Base-by-base conservation (phyloP, 2,113 vertebrate species). In the Tragulus kanchil region DNA sequence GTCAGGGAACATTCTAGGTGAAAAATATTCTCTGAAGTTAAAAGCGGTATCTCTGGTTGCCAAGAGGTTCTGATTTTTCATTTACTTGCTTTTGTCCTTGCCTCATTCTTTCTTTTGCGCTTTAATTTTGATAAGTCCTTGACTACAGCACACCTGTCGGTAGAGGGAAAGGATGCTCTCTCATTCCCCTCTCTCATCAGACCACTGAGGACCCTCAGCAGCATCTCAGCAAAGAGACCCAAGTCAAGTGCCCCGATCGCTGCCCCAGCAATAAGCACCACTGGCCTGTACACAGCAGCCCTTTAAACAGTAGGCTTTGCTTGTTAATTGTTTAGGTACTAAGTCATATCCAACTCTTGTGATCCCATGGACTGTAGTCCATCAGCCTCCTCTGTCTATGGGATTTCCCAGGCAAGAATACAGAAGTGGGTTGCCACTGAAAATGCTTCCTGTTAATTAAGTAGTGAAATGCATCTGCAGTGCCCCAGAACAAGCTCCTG, bases 381-480 rank as follows among this genome's bases (percentile, higher is more conserved):
- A 73, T 36, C 69, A 45, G 69, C 10, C 69, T 73, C 36, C 69
- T 73, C 69, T 45, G 69, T 25, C 21, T 42, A 73, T 73, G 69
- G 6, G 69, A 73, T 45, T 73, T 73, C 69, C 69, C 69, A 73
- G 69, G 21, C 42, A 45, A 73, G 69, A 45, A 45, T 73, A 73
- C 11, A 45, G 42, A 42, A 45, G 69, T 25, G 11, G 21, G 69
- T 25, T 73, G 69, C 69, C 69, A 12, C 15, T 79, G 59, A 77
- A 91, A 92, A 81, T 31, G 54, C 67, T 75, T 58, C n/a, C 26
- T 79, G 75, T 58, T 84, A 89, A 95, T 84, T 75, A 62, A 89
- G 54, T 15, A 84, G 17, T 54, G 10, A 85, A 69, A 82, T 89
- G 26, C 4, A 36, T 17, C 67, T 85, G 56, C 31, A 23, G 56